Percentiles rank a stretch among this genome's conserved stretches.
phyloP scores from a whole-genome alignment of 2,797 vertebrate genomes.

The Xerus rutilus region DNA sequence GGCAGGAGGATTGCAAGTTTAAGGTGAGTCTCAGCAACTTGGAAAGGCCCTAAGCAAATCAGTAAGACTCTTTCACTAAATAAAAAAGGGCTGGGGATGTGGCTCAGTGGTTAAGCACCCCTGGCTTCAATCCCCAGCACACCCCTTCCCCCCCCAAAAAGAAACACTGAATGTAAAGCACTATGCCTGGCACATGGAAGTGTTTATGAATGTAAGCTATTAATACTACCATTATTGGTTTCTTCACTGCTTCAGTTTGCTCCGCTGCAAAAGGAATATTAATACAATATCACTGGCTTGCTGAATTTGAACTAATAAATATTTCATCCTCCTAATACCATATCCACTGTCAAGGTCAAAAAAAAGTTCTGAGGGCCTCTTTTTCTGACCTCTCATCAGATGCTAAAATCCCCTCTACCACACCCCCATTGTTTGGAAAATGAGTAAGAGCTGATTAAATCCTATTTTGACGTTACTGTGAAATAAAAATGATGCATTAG shows the following conservation, averaged over 20 bases:
- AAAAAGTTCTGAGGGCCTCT: neutral
- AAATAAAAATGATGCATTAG: slow-evolving; percentile 73
- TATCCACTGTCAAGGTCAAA: neutral
- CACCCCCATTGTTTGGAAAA: slow-evolving; percentile 60
- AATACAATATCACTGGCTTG: neutral
- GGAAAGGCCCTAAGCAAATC: too few species aligned
- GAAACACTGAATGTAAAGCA: neutral
- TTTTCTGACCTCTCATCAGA: slow-evolving; percentile 54
- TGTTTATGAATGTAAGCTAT: neutral
- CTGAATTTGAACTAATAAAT: neutral
- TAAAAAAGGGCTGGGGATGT: too few species aligned
- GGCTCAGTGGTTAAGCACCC: too few species aligned
- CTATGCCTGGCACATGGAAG: neutral
- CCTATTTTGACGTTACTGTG: slow-evolving; percentile 59
- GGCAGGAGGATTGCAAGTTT: neutral
- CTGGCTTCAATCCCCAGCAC: too few species aligned
- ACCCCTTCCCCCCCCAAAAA: too few species aligned
- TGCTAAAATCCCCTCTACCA: slow-evolving; percentile 72
- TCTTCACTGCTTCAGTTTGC: neutral
- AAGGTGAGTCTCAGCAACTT: neutral
- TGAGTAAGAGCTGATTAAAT: slow-evolving; percentile 78
- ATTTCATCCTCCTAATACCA: neutral
- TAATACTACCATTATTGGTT: neutral
- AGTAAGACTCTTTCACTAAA: too few species aligned
- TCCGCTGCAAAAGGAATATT: neutral